These are phyloP conservation scores for Mythimna ferrago DNA, from an alignment of 2,888 invertebrate species.

Conservation along the genomic window DNA sequence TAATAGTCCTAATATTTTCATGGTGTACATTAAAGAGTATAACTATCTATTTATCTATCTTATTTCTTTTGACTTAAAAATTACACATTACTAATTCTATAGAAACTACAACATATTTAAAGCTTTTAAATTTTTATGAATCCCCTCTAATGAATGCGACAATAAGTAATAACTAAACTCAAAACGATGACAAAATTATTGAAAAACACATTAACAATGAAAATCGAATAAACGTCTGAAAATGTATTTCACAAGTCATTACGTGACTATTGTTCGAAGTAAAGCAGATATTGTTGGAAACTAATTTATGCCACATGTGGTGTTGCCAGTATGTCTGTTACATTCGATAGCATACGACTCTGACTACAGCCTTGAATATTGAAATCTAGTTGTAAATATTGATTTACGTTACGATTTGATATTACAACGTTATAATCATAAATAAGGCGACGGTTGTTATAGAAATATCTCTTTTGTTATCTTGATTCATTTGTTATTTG, in stretches of 20 bases:
- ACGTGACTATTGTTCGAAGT: constrained; percentile 18
- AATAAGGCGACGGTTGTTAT: constrained; percentile 25
- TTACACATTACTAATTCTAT: too few species aligned
- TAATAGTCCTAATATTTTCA: too few species aligned
- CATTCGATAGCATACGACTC: constrained; percentile 53
- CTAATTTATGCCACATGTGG: constrained; percentile 34
- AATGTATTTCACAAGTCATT: neutral
- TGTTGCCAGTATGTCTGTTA: constrained; percentile 56
- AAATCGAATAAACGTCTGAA: constrained; percentile 12
- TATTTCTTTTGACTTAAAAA: too few species aligned
- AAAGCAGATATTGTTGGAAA: constrained; percentile 8
- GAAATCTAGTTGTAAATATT: constrained; percentile 64
- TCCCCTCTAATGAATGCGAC: constrained; percentile 13
- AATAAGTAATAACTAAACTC: neutral
- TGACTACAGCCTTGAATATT: constrained; percentile 65
- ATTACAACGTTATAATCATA: constrained; percentile 38
- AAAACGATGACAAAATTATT: neutral
- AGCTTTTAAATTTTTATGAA: neutral
- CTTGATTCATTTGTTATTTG: neutral
- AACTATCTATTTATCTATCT: too few species aligned
- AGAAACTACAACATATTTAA: neutral
- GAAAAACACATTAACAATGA: neutral
- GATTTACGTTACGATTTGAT: constrained; percentile 62
- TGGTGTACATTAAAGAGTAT: too few species aligned
- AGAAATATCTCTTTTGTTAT: constrained; percentile 4